Base-by-base conservation (phyloP, 2,113 vertebrate genomes). In the Benitochromis conjunctus region DNA sequence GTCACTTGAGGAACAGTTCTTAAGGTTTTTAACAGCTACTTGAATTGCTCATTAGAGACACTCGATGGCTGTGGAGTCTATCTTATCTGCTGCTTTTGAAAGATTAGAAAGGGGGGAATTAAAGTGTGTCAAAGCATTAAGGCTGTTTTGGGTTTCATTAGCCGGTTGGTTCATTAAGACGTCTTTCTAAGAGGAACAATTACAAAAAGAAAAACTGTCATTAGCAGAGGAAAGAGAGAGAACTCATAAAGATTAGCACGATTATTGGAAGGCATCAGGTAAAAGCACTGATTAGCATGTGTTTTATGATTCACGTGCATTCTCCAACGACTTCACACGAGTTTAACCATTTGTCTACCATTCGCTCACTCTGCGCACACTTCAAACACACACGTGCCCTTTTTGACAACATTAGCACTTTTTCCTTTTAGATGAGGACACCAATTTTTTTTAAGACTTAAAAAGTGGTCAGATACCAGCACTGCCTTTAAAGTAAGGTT, bases 31-130 rank as follows among this genome's bases (percentile, higher is more conserved):
- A 91, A 86, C 5, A 56, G 62, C 31, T 21, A 76, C 36, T 34
- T 86, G 29, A 86, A 89, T 85, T 43, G 71, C 21, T 91, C 82
- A 60, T 86, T 88, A 90, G 58, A 83, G 48, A 38, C 5, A 48
- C 79, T 83, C 34, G 19, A 4, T 74, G 55, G 11, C 78, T 81
- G 62, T 38, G 56, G 74, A 84, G 86, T 88, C 57, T 38, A 4
- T 91, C 81, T 88, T 81, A 64, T 85, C 84, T 85, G 12, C 69
- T 88, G 55, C 74, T 93, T 84, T 86, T 82, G 71, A 92, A 79
- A 85, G 71, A 89, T 87, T 87, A 85, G 80, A 55, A 60, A 58
- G 38, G 58, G 83, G 46, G 24, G 83, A 57, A 77, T 85, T 46
- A 84, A 78, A 86, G 51, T 26, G 57, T 69, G 76, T 24, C 55